A percentile compares a stretch with the other conserved stretches of the same genome.
Evolutionary conservation across 2,113 vertebrate genomes (phyloP).

Genomic region (Menidia beryllina): DNA sequence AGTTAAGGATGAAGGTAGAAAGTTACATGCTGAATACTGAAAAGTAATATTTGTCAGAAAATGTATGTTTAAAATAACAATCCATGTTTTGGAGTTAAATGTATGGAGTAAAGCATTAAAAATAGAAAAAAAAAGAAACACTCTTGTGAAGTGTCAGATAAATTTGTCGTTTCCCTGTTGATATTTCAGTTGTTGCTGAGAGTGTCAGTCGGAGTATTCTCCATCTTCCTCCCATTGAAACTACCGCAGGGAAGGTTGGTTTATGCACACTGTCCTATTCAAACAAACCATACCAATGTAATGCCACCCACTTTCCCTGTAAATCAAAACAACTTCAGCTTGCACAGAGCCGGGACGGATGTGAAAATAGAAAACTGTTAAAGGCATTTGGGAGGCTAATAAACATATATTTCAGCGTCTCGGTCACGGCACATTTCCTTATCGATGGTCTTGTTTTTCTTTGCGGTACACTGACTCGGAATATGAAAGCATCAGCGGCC

Average conservation of each 20-base stretch:
- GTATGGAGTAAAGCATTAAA: no score
- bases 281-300: constrained; percentile 65
- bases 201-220: constrained; percentile 7
- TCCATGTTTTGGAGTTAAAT: no score
- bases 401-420: constrained; percentile 35
- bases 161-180: background rate
- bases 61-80: no score
- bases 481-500: constrained; percentile 12
- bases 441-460: constrained; percentile 44
- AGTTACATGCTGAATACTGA: no score
- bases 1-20: no score
- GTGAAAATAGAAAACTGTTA: constrained; percentile 45
- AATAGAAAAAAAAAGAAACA: no score
- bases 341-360: constrained; percentile 28
- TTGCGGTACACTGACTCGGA: constrained; percentile 1
- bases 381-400: constrained; percentile 16
- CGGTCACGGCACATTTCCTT: constrained; percentile 19
- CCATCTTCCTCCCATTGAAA: constrained; percentile 25
- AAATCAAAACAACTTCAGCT: constrained; percentile 40
- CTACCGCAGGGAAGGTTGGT: constrained; percentile 39
- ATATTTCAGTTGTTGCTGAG: constrained; percentile 12
- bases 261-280: constrained; percentile 33
- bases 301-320: constrained; percentile 50
- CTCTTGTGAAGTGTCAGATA: background rate
- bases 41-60: no score